These are phyloP conservation scores for Ricordea florida DNA, from an alignment of 92 coral and sea anemone genomes.

Conservation along the genomic window DNA sequence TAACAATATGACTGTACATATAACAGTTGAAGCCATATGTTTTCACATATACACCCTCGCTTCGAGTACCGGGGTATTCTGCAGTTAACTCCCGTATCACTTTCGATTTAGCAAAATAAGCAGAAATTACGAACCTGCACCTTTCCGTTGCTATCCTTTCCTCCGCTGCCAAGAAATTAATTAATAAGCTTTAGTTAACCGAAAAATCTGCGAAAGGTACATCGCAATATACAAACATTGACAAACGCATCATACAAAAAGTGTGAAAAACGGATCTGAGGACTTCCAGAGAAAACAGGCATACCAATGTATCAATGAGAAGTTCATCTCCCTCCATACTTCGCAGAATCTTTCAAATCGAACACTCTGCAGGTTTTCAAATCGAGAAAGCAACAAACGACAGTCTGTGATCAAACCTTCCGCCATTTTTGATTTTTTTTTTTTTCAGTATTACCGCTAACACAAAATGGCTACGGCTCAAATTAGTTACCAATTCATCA, in stretches of 20 bases:
- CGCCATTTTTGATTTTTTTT: slow-evolving; percentile 92
- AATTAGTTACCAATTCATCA: not conserved
- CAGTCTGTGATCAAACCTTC: slow-evolving; percentile 91
- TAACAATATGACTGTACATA: too few species aligned
- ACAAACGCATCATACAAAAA: not conserved
- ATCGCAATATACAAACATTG: not conserved
- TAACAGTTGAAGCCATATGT: too few species aligned
- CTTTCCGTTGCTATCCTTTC: slow-evolving; percentile 67
- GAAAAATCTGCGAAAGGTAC: not conserved
- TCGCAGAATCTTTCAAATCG: slow-evolving; percentile 92
- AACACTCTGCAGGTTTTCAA: slow-evolving; percentile 83
- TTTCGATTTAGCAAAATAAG: too few species aligned
- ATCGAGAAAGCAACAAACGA: slow-evolving; percentile 88
- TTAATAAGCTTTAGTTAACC: not conserved
- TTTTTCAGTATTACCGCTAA: not conserved
- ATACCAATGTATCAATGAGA: slow-evolving; percentile 92
- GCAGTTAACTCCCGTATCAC: too few species aligned
- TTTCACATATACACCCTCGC: too few species aligned
- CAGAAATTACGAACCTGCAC: slow-evolving; percentile 74
- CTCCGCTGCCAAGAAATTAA: slow-evolving; percentile 60
- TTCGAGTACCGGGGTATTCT: too few species aligned
- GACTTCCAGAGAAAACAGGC: too few species aligned
- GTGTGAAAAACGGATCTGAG: not conserved
- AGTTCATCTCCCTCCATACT: slow-evolving; percentile 94
- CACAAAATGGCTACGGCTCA: not conserved